Conservation (phyloP, 1,140 invertebrate genomes). For the Brachionus angularis region DNA sequence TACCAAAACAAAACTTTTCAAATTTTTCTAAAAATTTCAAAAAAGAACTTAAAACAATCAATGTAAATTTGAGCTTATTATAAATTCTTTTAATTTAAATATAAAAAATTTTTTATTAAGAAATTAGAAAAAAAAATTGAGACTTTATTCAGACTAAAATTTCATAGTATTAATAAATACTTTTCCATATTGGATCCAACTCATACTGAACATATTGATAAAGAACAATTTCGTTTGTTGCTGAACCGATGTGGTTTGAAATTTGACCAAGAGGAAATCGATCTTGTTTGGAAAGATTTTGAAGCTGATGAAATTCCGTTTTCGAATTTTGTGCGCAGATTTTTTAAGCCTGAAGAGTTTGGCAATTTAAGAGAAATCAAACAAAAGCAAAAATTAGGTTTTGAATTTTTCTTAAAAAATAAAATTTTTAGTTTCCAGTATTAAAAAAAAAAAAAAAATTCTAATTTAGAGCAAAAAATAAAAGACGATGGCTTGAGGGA, state of each 20-base stretch:
- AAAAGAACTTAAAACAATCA: conserved; percentile 1
- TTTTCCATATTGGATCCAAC: conserved; percentile 20
- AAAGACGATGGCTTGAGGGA: too few species aligned
- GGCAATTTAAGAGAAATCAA: conserved; percentile 2
- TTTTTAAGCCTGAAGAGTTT: conserved; percentile 27
- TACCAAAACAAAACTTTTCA: neutral
- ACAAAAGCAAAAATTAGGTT: conserved; percentile 18
- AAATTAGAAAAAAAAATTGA: conserved; percentile 34
- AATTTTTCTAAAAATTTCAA: conserved; percentile 4
- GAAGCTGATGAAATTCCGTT: conserved; percentile 14
- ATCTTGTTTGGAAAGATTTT: conserved; percentile 35
- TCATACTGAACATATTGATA: conserved; percentile 19
- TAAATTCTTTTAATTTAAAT: too few species aligned
- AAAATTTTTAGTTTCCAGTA: neutral
- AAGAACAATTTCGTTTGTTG: neutral
- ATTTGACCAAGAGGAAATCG: conserved; percentile 16
- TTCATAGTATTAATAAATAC: conserved; percentile 24
- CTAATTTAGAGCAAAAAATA: too few species aligned
- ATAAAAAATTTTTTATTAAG: neutral
- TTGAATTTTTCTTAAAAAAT: neutral
- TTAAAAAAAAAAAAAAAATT: conserved; percentile 11
- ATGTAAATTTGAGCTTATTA: neutral
- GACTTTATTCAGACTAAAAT: neutral
- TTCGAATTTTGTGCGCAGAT: conserved; percentile 14
- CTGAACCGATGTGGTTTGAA: conserved; percentile 13